Conservation (phyloP, 2,797 vertebrate genomes). For the Prunella strophiata region DNA sequence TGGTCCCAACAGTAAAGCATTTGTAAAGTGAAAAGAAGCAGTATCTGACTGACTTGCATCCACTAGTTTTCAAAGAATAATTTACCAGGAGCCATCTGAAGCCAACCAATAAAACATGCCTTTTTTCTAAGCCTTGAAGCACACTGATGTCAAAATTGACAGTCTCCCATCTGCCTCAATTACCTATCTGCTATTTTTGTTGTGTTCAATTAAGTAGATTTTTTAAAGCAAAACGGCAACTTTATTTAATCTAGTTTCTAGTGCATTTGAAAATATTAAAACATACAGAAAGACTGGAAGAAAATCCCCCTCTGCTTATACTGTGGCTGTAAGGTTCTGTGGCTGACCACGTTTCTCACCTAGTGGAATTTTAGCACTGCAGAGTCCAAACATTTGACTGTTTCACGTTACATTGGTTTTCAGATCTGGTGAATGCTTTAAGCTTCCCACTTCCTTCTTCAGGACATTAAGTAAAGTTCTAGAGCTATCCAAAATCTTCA, state of each 20-base stretch:
- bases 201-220: background rate
- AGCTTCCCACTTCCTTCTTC: conserved; percentile 64
- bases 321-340: background rate
- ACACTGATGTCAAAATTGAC: background rate
- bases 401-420: conserved; percentile 35
- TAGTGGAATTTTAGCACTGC: conserved; percentile 21
- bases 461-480: conserved; percentile 62
- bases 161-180: background rate
- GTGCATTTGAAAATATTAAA: background rate
- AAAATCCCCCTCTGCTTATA: background rate
- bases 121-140: background rate
- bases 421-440: conserved; percentile 35
- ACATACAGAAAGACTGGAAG: background rate
- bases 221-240: background rate
- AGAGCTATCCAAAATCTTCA: conserved; percentile 74
- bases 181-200: background rate
- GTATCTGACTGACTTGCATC: background rate
- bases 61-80: background rate
- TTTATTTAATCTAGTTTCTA: conserved; percentile 57
- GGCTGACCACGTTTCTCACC: conserved; percentile 43
- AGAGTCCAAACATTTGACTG: conserved; percentile 3
- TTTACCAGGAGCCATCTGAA: background rate
- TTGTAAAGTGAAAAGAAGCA: background rate
- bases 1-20: background rate
- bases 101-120: background rate